Conservation (phyloP, 2,797 vertebrate species). For the Chelonia mydas region DNA sequence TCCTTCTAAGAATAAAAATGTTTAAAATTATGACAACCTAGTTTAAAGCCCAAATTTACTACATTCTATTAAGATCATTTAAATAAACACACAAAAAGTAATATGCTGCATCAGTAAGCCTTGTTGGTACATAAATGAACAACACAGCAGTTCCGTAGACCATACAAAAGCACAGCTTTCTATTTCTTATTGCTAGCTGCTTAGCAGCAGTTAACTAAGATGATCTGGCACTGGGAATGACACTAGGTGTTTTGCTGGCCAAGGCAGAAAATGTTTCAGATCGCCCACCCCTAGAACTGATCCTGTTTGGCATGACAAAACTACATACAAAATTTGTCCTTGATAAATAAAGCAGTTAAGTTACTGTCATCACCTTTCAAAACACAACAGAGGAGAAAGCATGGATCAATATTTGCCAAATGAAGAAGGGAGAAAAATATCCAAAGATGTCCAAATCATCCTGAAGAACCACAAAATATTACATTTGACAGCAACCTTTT, state of each 20-base stretch:
- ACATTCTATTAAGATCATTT: neutral
- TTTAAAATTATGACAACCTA: neutral
- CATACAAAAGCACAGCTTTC: neutral
- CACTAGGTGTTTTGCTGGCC: too few species aligned
- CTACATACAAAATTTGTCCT: neutral
- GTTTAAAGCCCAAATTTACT: neutral
- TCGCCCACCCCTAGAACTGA: too few species aligned
- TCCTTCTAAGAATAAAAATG: neutral
- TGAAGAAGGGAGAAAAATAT: neutral
- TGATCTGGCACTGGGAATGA: too few species aligned
- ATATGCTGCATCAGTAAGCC: neutral
- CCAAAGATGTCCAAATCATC: neutral
- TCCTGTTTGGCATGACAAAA: neutral
- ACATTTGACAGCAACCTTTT: neutral
- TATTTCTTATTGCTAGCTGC: neutral
- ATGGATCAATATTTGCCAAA: neutral
- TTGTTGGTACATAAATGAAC: neutral
- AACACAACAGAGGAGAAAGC: neutral
- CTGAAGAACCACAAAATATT: neutral
- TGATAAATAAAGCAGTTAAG: neutral
- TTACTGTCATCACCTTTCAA: neutral
- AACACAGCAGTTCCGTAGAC: neutral
- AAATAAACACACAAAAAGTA: neutral
- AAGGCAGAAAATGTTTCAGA: too few species aligned
- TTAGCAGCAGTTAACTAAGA: neutral